A percentile compares a stretch with the other conserved stretches of the same genome.
phyloP scores from a whole-genome alignment of 2,888 invertebrate species.

The Smittia aterrima region DNA sequence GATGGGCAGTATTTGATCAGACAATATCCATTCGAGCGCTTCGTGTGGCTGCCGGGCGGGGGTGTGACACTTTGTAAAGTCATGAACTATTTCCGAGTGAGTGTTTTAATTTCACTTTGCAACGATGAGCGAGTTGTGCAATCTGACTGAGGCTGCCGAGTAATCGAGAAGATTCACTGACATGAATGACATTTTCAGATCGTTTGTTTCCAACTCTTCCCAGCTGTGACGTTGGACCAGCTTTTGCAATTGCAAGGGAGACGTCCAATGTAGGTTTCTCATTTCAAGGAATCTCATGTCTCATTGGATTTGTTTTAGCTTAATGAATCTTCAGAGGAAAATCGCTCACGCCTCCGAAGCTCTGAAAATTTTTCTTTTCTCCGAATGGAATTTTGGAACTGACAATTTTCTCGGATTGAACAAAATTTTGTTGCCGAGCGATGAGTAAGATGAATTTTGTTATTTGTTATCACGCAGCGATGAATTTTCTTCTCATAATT shows the following conservation, averaged over 20 bases:
- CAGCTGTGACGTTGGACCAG: conserved; percentile 73
- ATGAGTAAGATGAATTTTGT: conserved; percentile 48
- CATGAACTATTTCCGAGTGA: conserved; percentile 64
- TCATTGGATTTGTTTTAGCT: not conserved
- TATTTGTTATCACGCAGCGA: not conserved
- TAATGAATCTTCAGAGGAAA: conserved; percentile 67
- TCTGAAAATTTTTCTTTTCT: conserved; percentile 69
- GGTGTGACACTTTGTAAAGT: conserved; percentile 60
- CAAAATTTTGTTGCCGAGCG: conserved; percentile 55
- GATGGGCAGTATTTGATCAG: conserved; percentile 43
- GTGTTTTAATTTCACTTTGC: conserved; percentile 15
- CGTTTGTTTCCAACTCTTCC: conserved; percentile 71
- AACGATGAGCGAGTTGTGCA: not conserved
- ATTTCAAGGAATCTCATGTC: not conserved
- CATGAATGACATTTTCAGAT: conserved; percentile 24
- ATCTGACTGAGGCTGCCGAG: not conserved
- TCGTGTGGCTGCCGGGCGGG: conserved; percentile 67
- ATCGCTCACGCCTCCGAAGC: conserved; percentile 73
- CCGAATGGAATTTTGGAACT: conserved; percentile 76
- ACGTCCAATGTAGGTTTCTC: conserved; percentile 64
- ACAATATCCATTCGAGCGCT: conserved; percentile 65
- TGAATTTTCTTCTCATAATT: not conserved
- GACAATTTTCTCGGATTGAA: conserved; percentile 60
- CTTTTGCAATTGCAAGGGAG: conserved; percentile 64
- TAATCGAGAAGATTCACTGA: not conserved